Conservation (phyloP, 2,113 vertebrate species). For the Neopipo cinnamomea region DNA sequence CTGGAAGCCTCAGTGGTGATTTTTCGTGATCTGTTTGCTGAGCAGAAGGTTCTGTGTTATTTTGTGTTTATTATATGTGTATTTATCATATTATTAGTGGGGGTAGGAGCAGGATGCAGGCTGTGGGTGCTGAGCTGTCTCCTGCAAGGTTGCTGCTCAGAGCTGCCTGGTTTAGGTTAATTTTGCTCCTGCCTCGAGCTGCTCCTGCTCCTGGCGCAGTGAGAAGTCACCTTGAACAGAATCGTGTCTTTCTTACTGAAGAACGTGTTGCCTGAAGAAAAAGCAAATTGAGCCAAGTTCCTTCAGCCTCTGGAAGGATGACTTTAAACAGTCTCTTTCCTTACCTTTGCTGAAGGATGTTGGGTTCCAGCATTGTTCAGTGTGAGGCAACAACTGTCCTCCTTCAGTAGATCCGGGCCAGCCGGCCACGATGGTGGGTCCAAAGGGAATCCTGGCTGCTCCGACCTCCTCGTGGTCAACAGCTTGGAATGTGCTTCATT, state of each 20-base stretch:
- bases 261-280: background rate
- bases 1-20: background rate
- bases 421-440: fast-evolving
- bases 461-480: background rate
- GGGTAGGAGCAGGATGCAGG: background rate
- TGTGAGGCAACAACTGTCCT: fast-evolving
- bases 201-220: background rate
- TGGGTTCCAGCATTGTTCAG: fast-evolving
- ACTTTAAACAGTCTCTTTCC: background rate
- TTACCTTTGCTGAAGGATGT: background rate
- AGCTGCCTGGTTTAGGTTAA: background rate
- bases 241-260: background rate
- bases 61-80: background rate
- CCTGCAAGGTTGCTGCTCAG: background rate
- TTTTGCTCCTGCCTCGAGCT: background rate
- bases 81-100: background rate
- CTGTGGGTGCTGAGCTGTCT: background rate
- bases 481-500: background rate
- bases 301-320: background rate
- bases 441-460: background rate
- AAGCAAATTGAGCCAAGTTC: background rate
- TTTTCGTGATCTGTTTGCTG: background rate
- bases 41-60: fast-evolving
- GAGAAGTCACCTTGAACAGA: background rate
- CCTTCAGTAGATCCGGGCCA: background rate